Conservation (phyloP, 2,888 invertebrate genomes). For the Cataglyphis albicans region DNA sequence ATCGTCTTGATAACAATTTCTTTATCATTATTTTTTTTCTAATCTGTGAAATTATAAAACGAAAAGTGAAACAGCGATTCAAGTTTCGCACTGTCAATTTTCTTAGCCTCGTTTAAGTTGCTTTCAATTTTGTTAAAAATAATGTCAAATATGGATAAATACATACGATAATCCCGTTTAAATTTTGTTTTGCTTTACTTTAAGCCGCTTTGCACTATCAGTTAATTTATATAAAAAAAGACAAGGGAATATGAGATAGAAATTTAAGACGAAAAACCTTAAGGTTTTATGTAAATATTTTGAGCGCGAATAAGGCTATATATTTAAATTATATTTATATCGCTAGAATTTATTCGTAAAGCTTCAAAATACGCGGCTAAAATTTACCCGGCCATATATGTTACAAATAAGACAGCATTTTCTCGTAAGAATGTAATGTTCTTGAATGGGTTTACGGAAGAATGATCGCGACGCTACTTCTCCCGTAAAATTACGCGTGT, state of each 20-base stretch:
- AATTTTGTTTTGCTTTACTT: not conserved
- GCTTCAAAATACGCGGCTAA: not conserved
- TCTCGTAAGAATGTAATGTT: not conserved
- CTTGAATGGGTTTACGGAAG: conserved; percentile 17
- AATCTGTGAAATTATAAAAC: not conserved
- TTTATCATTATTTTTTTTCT: not conserved
- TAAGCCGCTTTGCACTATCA: not conserved
- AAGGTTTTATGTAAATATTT: not conserved
- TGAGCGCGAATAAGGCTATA: not conserved
- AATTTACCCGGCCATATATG: not conserved
- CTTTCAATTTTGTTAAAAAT: not conserved
- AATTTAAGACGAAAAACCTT: not conserved
- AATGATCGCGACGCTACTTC: not conserved
- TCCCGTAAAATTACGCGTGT: conserved; percentile 27
- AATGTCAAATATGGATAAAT: conserved; percentile 20
- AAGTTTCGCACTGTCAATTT: not conserved
- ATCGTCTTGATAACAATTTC: conserved; percentile 1
- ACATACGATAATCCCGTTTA: not conserved
- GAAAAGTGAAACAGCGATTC: not conserved
- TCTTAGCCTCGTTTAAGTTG: not conserved
- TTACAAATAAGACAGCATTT: not conserved
- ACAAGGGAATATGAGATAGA: too few species aligned
- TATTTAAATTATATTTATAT: not conserved
- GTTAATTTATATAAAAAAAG: not conserved
- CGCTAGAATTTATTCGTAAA: not conserved